These are phyloP conservation scores for Eurois occulta DNA, from an alignment of 2,888 invertebrate species.

Conservation along the genomic window DNA sequence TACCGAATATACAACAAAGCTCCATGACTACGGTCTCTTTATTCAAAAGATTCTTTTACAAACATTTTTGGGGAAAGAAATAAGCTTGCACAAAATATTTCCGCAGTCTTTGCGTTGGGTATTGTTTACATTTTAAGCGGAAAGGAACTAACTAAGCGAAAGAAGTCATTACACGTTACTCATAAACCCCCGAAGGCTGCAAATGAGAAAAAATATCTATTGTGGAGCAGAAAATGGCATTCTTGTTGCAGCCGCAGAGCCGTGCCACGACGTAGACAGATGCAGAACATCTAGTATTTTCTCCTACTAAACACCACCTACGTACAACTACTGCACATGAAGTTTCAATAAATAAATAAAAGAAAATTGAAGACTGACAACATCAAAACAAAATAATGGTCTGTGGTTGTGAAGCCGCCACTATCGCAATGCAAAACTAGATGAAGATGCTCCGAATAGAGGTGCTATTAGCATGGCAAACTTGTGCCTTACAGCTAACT, in stretches of 20 bases:
- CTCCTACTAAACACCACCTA: neutral
- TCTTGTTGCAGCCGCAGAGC: conserved; percentile 50
- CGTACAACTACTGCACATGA: neutral
- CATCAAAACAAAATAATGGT: neutral
- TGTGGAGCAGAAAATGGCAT: conserved; percentile 55
- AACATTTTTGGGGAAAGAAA: conserved; percentile 28
- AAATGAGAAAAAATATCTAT: conserved; percentile 67
- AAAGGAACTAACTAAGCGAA: conserved; percentile 62
- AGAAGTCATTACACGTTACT: conserved; percentile 67
- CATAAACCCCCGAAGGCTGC: conserved; percentile 63
- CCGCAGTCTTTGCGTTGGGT: conserved; percentile 29
- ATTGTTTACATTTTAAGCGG: conserved; percentile 54
- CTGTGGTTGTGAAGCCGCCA: neutral
- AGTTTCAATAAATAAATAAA: neutral
- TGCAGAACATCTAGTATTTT: neutral
- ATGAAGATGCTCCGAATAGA: neutral
- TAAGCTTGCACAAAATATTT: conserved; percentile 44
- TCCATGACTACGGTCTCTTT: neutral
- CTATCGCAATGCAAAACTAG: neutral
- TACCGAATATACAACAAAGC: conserved; percentile 13
- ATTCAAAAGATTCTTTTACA: conserved; percentile 15
- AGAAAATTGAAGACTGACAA: neutral
- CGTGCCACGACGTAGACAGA: neutral
- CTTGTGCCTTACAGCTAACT: neutral
- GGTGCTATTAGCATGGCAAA: neutral